Evolutionary conservation across 2,113 vertebrate genomes (phyloP), one percentile per base, ranked within the genome.

Genomic region (Rhipidura dahli): DNA sequence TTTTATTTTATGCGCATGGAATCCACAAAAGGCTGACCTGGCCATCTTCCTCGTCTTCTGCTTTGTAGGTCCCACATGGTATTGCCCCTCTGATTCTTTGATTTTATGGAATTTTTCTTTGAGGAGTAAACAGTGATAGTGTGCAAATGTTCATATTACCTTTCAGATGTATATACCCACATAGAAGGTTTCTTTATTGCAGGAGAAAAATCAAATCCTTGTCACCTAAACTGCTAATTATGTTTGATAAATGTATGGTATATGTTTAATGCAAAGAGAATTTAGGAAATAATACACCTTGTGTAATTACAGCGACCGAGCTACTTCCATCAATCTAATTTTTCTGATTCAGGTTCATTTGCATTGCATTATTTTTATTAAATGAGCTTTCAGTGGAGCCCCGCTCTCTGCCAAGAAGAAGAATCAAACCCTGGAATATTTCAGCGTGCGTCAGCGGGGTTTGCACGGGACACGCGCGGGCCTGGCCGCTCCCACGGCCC

Each of bases 191-290:
- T 98, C 98, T 77, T 97, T 97, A 98, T 98, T 97, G 95, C 90
- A 78, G 96, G 96, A 94, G 97, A 97, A 98, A 97, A 98, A 98
- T 98, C 98, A 98, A 97, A 98, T 98, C 97, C 97, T 98, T 98
- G 98, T 98, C 98, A 98, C 97, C 97, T 97, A 98, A 98, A 98
- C 98, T 97, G 97, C 98, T 98, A 98, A 98, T 98, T 98, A 98
- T 97, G 97, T 98, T 97, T 98, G 98, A 98, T 98, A 98, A 98
- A 98, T 98, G 98, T 98, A 97, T 95, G 94, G 97, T 98, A 97
- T 98, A 96, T 97, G 97, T 97, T 98, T 98, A 98, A 98, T 98
- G 97, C 97, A 98, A 98, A 98, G 97, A 97, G 96, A 97, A 95
- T 98, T 97, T 98, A 97, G 98, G 97, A 97, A 98, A 98, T 98